phyloP scores from a whole-genome alignment of 2,113 vertebrate species.

The Acrocephalus kingi region DNA sequence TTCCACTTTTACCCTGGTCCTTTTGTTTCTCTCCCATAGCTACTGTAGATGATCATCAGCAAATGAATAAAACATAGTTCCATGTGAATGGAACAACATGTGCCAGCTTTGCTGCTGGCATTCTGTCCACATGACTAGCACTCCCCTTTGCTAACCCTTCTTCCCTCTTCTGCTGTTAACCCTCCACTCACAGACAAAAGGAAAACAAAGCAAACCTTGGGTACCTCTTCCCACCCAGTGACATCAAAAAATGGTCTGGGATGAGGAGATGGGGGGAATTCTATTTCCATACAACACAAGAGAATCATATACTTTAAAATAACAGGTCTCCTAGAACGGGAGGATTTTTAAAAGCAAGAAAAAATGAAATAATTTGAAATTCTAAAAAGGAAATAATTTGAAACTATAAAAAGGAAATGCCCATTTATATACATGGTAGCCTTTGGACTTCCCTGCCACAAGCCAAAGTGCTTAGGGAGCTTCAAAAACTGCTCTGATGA shows the following conservation, averaged over 20 bases:
- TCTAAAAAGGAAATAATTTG: background rate
- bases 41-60: background rate
- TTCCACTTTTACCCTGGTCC: background rate
- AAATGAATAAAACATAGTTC: constrained; percentile 51
- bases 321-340: background rate
- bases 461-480: background rate
- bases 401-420: background rate
- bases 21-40: background rate
- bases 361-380: background rate
- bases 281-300: background rate
- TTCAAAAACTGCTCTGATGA: background rate
- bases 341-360: background rate
- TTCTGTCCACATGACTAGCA: constrained; percentile 12
- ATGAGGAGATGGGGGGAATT: background rate
- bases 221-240: background rate
- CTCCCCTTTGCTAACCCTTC: background rate
- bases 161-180: background rate
- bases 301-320: background rate
- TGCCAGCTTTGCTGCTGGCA: constrained; percentile 28
- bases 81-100: constrained; percentile 6
- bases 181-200: background rate
- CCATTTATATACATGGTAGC: rapidly evolving
- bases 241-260: background rate
- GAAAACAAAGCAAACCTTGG: background rate
- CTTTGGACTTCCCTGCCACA: background rate